Conservation (phyloP, 2,113 vertebrate genomes). For the Mus spicilegus region DNA sequence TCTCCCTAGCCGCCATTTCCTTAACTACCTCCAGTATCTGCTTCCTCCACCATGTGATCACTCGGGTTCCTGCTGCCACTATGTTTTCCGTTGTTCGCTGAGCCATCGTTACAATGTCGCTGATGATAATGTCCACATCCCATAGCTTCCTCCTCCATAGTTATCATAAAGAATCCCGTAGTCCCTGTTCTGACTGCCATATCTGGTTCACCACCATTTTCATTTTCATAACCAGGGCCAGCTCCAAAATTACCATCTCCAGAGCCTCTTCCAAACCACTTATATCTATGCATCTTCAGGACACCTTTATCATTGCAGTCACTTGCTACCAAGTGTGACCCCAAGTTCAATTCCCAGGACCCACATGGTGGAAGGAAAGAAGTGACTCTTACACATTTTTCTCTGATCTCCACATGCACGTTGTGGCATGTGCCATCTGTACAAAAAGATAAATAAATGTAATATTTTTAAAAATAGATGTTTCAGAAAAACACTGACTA, state of each 20-base stretch:
- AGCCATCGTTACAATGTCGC: neutral
- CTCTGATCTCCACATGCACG: neutral
- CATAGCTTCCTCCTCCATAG: neutral
- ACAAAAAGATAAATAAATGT: neutral
- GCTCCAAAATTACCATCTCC: neutral
- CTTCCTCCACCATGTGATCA: slow-evolving; percentile 82
- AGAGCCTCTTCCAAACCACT: neutral
- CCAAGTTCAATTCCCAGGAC: neutral
- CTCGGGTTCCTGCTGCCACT: neutral
- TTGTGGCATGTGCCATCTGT: neutral
- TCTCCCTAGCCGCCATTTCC: slow-evolving; percentile 91
- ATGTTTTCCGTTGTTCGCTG: neutral
- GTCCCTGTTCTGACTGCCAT: neutral
- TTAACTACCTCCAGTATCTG: slow-evolving; percentile 90
- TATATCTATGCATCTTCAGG: neutral
- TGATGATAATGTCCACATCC: neutral
- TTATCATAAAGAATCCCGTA: neutral
- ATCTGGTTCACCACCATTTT: neutral
- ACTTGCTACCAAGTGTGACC: no score
- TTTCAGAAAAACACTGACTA: neutral
- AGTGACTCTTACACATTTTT: neutral
- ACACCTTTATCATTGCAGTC: neutral
- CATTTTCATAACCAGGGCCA: neutral
- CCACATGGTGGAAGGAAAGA: neutral
- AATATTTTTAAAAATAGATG: neutral